Conservation (phyloP, 2,888 invertebrate genomes). For the Ceraclea dissimilis region DNA sequence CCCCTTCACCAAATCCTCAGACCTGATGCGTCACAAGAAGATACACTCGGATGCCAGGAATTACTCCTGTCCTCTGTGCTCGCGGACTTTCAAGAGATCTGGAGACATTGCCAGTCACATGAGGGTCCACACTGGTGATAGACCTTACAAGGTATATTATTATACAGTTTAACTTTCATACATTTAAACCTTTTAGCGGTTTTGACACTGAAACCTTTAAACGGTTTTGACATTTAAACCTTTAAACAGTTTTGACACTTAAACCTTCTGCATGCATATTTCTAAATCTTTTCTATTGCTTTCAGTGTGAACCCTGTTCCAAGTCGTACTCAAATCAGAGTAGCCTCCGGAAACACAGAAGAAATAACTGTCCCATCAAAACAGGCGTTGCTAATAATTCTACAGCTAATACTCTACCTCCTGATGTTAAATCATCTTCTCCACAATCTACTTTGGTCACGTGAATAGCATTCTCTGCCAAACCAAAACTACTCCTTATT, state of each 20-base stretch:
- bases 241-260: background rate
- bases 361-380: slow-evolving; percentile 9
- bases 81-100: slow-evolving; percentile 25
- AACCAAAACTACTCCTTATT: too few relatives aligned
- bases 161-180: too few relatives aligned
- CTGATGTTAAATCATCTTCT: too few relatives aligned
- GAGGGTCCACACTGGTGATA: slow-evolving; percentile 25
- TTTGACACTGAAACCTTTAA: too few relatives aligned
- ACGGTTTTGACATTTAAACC: background rate
- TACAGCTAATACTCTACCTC: too few relatives aligned
- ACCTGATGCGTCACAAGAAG: slow-evolving; percentile 25
- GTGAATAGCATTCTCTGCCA: too few relatives aligned
- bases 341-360: slow-evolving; percentile 35
- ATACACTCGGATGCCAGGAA: slow-evolving; percentile 25
- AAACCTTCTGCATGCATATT: background rate
- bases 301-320: slow-evolving; percentile 32
- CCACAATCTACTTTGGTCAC: too few relatives aligned
- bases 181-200: too few relatives aligned
- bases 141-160: slow-evolving; percentile 22
- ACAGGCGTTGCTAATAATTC: background rate
- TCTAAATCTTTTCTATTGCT: background rate
- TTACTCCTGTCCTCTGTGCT: slow-evolving; percentile 26
- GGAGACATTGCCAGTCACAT: slow-evolving; percentile 27
- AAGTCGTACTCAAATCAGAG: slow-evolving; percentile 36
- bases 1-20: slow-evolving; percentile 27